These are phyloP conservation scores for Aphaenogaster rudis DNA, from an alignment of 1,140 invertebrate species.

Conservation along the genomic window DNA sequence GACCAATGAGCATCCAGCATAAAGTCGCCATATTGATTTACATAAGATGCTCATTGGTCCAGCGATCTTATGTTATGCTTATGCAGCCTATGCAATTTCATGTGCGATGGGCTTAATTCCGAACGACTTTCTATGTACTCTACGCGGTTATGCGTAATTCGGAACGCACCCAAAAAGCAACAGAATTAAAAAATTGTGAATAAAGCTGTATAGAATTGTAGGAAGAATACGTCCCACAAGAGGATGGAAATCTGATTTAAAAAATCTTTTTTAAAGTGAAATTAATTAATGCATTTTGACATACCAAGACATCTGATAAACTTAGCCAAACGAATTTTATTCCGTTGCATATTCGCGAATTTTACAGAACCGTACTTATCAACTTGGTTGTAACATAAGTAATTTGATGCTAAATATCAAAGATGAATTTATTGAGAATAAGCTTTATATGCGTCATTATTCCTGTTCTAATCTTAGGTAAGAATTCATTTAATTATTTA, in stretches of 20 bases:
- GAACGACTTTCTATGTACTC: too few species aligned
- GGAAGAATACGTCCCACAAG: not conserved
- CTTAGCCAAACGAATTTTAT: not conserved
- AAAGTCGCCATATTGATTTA: too few species aligned
- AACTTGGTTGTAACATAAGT: not conserved
- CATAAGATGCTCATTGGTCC: too few species aligned
- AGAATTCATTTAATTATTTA: slow-evolving; percentile 1
- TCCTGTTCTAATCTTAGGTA: slow-evolving; percentile 63
- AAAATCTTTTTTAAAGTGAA: not conserved
- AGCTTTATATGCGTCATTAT: slow-evolving; percentile 48
- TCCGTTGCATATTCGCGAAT: not conserved
- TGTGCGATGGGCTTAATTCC: too few species aligned
- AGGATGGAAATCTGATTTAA: not conserved
- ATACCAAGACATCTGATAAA: not conserved
- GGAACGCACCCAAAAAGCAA: not conserved
- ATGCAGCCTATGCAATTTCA: too few species aligned
- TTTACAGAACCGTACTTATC: not conserved
- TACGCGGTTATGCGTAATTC: too few species aligned
- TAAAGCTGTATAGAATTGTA: not conserved
- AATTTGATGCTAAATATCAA: slow-evolving; percentile 31
- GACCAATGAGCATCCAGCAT: too few species aligned
- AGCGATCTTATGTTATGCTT: too few species aligned
- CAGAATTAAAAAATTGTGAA: not conserved
- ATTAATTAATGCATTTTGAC: not conserved
- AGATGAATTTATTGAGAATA: slow-evolving; percentile 52